A percentile compares a stretch with the other conserved stretches of the same genome.
Conservation (phyloP, 2,888 invertebrate species). For the Cryptocheilus praepositus region DNA sequence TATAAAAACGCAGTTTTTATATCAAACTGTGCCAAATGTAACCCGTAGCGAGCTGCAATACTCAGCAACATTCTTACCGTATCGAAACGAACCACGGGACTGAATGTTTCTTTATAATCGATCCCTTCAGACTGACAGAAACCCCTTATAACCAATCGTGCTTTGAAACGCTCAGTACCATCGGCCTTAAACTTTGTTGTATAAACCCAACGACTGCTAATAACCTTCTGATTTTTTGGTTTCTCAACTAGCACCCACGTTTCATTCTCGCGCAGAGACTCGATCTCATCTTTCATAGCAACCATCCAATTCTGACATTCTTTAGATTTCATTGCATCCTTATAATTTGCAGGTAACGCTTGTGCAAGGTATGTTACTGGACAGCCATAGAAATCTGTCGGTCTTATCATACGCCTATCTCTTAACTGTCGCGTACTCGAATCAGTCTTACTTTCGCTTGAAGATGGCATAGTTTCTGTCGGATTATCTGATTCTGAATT, state of each 20-base stretch:
- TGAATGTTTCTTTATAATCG: conserved; percentile 39
- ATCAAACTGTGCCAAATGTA: neutral
- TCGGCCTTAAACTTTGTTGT: conserved; percentile 12
- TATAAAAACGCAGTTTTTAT: no score
- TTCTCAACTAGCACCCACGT: conserved; percentile 30
- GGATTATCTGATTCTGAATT: no score
- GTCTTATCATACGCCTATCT: neutral
- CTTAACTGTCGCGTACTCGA: neutral
- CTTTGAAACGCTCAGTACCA: conserved; percentile 30
- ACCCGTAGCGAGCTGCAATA: no score
- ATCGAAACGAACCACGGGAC: conserved; percentile 32
- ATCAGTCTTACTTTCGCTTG: no score
- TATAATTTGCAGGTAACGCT: neutral
- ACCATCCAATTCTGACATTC: no score
- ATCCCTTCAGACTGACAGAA: conserved; percentile 26
- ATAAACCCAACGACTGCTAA: conserved; percentile 30
- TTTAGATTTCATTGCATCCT: neutral
- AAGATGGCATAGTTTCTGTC: no score
- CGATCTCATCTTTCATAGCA: conserved; percentile 27
- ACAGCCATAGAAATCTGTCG: neutral
- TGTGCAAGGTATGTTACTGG: neutral
- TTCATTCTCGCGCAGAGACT: conserved; percentile 28
- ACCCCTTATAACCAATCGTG: conserved; percentile 32
- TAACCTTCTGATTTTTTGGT: conserved; percentile 19
- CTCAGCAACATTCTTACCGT: conserved; percentile 25